Percentiles rank a stretch among this genome's conserved stretches.
phyloP scores from a whole-genome alignment of 2,113 vertebrate species.

The Raja brachyura region DNA sequence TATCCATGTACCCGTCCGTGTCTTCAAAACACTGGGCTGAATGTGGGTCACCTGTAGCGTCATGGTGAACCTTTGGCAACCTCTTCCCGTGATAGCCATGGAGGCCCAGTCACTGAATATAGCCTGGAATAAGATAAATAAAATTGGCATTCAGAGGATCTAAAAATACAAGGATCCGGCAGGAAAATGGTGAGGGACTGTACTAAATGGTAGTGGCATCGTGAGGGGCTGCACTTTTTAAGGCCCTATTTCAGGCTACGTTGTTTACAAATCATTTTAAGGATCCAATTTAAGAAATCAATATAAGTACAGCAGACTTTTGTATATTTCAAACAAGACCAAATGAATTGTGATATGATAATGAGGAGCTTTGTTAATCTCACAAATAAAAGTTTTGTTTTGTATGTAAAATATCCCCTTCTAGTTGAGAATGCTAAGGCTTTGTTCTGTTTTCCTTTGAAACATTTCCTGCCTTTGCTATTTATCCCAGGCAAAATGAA shows the following conservation, averaged over 20 bases:
- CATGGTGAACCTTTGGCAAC: no score
- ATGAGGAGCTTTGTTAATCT: no score
- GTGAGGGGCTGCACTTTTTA: not conserved
- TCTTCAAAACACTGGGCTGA: no score
- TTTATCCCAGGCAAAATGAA: slow-evolving; percentile 45
- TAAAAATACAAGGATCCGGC: not conserved
- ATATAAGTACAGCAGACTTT: not conserved
- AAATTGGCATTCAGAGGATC: no score
- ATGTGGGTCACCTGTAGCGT: no score
- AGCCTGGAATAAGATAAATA: no score
- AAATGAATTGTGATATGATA: not conserved
- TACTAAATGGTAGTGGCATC: not conserved
- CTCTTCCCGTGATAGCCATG: no score
- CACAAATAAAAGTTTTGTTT: no score
- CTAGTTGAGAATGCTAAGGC: not conserved
- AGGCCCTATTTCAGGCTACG: not conserved
- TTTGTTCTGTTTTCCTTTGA: slow-evolving; percentile 54
- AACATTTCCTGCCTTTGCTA: slow-evolving; percentile 76
- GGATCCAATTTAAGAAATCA: not conserved
- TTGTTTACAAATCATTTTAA: not conserved
- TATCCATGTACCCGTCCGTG: no score
- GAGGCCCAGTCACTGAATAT: no score
- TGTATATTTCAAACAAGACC: not conserved
- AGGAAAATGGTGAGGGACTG: not conserved
- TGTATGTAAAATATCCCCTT: not conserved